Evolutionary conservation across 2,113 vertebrate species (phyloP).

Genomic region (Puffinus mauretanicus): DNA sequence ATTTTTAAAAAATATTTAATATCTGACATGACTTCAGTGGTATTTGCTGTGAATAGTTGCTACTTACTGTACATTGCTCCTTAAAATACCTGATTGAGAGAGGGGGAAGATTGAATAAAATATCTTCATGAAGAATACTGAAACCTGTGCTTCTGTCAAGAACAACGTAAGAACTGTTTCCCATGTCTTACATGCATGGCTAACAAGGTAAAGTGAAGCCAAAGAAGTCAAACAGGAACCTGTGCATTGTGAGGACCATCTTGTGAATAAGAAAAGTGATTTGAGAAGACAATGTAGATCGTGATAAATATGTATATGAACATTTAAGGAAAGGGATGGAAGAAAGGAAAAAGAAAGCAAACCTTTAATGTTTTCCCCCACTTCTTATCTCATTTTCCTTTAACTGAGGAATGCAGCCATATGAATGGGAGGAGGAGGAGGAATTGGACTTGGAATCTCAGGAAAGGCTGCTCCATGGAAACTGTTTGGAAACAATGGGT

Average conservation of each 20-base stretch:
- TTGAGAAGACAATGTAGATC: neutral
- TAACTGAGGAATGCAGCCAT: neutral
- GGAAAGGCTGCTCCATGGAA: slow-evolving; percentile 51
- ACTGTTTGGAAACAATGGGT: slow-evolving; percentile 47
- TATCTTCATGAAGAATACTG: neutral
- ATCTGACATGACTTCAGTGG: neutral
- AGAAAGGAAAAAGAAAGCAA: neutral
- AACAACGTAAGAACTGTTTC: neutral
- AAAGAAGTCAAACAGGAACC: neutral
- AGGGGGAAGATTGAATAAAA: neutral
- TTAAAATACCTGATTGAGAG: neutral
- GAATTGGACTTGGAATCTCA: slow-evolving; percentile 36
- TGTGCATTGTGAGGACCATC: neutral
- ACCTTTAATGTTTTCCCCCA: neutral
- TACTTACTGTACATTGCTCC: neutral
- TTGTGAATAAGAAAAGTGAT: neutral
- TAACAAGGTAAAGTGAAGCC: neutral
- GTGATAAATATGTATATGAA: neutral
- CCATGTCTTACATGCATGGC: neutral
- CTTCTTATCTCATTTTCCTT: slow-evolving; percentile 11
- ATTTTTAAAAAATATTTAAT: neutral
- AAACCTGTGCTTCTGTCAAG: neutral
- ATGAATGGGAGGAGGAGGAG: slow-evolving; percentile 35
- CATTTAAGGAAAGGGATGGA: neutral
- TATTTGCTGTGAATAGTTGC: neutral